phyloP scores from a whole-genome alignment of 2,888 invertebrate species.

The Brenthis daphne region DNA sequence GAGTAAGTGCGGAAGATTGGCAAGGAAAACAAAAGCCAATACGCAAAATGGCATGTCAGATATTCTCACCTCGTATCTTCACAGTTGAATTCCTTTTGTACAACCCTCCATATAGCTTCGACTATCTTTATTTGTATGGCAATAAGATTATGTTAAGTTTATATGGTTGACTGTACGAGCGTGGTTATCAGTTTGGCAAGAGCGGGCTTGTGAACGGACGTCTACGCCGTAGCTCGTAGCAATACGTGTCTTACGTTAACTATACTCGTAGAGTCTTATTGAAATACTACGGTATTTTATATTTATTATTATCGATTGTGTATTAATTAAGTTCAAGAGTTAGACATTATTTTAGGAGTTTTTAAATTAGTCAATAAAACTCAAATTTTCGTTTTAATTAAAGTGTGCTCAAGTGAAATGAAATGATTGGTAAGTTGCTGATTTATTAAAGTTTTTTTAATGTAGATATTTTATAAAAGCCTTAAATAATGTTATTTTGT shows the following conservation, averaged over 20 bases:
- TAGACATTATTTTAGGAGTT: too few relatives aligned
- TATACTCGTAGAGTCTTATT: conserved; percentile 18
- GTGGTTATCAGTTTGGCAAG: conserved; percentile 56
- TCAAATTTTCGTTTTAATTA: neutral
- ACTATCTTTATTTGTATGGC: conserved; percentile 7
- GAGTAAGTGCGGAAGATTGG: conserved; percentile 19
- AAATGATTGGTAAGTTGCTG: conserved; percentile 6
- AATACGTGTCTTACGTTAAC: conserved; percentile 25
- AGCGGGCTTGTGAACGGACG: conserved; percentile 54
- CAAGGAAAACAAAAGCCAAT: conserved; percentile 32
- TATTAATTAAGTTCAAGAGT: conserved; percentile 5
- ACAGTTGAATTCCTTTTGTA: conserved; percentile 26
- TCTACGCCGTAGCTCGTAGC: conserved; percentile 56
- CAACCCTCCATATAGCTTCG: neutral
- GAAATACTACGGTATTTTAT: conserved; percentile 1
- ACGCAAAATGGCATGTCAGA: conserved; percentile 31
- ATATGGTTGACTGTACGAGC: conserved; percentile 21
- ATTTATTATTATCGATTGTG: neutral
- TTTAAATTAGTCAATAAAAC: neutral
- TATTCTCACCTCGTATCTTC: conserved; percentile 33
- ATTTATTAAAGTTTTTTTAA: neutral
- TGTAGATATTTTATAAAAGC: too few relatives aligned
- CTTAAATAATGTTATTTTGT: too few relatives aligned
- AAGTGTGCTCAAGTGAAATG: neutral
- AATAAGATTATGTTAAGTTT: conserved; percentile 15